Evolutionary conservation across 2,888 invertebrate species (phyloP).

Genomic region (Luffia ferchaultella): DNA sequence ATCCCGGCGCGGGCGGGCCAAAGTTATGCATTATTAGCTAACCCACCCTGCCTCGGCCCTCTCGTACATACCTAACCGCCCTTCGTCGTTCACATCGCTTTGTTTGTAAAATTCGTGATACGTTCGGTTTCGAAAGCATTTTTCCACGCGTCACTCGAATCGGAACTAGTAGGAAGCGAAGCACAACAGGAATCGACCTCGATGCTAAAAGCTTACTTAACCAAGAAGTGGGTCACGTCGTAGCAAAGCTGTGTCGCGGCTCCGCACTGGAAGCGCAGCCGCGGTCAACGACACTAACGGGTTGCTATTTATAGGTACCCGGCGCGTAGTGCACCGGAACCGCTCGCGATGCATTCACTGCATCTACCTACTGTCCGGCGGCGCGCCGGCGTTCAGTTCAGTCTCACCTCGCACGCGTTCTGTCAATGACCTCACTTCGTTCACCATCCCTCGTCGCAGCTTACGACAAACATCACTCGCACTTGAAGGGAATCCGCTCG

Average conservation of each 20-base stretch:
- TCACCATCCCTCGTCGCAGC: neutral
- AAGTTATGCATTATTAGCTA: slow-evolving; percentile 50
- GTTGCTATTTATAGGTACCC: slow-evolving; percentile 59
- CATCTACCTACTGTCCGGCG: slow-evolving; percentile 39
- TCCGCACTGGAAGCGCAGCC: neutral
- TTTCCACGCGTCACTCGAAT: too few relatives aligned
- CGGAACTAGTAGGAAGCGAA: too few relatives aligned
- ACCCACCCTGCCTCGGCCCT: slow-evolving; percentile 1
- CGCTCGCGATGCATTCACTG: slow-evolving; percentile 58
- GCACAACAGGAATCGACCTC: too few relatives aligned
- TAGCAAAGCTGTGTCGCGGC: neutral
- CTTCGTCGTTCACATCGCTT: neutral
- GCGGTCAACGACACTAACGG: slow-evolving; percentile 66
- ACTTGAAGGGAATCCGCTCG: too few relatives aligned
- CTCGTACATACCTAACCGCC: neutral
- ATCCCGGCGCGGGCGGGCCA: slow-evolving; percentile 36
- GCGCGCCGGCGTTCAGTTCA: too few relatives aligned
- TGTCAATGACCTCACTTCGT: slow-evolving; percentile 55
- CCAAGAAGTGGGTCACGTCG: slow-evolving; percentile 22
- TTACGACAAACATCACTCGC: neutral
- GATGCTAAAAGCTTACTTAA: too few relatives aligned
- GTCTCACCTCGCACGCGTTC: slow-evolving; percentile 29
- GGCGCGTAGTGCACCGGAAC: slow-evolving; percentile 61
- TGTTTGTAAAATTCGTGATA: too few relatives aligned
- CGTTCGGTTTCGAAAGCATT: too few relatives aligned